These are phyloP conservation scores for Hemitrygon akajei DNA, from an alignment of 2,797 vertebrate species.

Conservation along the genomic window DNA sequence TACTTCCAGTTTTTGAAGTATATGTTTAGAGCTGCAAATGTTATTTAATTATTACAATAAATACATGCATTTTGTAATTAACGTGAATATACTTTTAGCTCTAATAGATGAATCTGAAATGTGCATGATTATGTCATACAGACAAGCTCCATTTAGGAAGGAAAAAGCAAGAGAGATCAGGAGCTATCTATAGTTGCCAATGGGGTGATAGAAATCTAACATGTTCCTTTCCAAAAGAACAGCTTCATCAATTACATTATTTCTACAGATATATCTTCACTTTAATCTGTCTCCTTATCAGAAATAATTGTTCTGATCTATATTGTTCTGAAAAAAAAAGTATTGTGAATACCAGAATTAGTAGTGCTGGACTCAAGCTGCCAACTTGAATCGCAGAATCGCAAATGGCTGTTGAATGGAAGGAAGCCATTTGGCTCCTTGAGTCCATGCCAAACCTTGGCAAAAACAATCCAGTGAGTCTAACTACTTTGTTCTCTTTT, in stretches of 20 bases:
- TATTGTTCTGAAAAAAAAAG: not conserved
- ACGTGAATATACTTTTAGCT: not conserved
- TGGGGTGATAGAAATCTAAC: not conserved
- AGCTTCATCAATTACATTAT: not conserved
- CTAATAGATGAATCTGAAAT: not conserved
- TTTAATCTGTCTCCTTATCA: not conserved
- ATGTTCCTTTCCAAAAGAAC: not conserved
- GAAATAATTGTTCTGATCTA: not conserved
- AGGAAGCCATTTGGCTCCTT: no score
- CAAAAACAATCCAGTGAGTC: no score
- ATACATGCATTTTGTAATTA: not conserved
- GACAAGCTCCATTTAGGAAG: not conserved
- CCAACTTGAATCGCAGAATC: no score
- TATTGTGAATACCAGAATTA: not conserved
- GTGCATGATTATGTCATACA: not conserved
- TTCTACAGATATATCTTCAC: not conserved
- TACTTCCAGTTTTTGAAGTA: not conserved
- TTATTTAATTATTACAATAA: not conserved
- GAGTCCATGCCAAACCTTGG: no score
- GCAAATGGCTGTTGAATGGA: no score
- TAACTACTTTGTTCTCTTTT: no score
- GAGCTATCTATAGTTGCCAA: not conserved
- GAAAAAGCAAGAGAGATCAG: not conserved
- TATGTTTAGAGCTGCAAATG: not conserved
- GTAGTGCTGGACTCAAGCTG: not conserved